Base-by-base conservation (phyloP, 2,113 vertebrate genomes). In the Oriolus oriolus region DNA sequence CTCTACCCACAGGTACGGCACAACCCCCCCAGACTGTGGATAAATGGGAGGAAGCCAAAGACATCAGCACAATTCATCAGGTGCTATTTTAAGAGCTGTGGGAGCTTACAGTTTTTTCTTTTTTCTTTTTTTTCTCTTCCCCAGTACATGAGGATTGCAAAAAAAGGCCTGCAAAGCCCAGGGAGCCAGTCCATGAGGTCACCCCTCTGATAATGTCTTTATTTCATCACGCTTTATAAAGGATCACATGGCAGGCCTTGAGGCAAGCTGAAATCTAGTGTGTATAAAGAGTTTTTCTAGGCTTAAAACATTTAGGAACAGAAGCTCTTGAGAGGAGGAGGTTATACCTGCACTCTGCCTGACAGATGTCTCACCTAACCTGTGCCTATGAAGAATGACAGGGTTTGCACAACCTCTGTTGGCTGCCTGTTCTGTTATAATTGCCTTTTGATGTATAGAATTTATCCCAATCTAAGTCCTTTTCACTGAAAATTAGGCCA, bases 401-500 rank as follows among this genome's bases (percentile, higher is more conserved):
- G 26, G 27, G 44, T 83, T 95, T 91, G 73, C 73, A 66, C 54
- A 91, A 89, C 81, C 56, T 63, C 68, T 33, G 28, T 37, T 59
- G 66, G 60, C 54, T 2, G 2, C 52, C 87, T 78, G 19, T 20
- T 89, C 64, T 35, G 9, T 65, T 81, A 14, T 84, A 81, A 82
- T 87, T 94, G 63, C 69, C 69, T 94, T 95, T 89, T 96, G 64
- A 94, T 74, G 41, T 80, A 45, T 33, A 42, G 50, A 69, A 54
- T 77, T 88, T 92, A 87, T 81, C 74, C 60, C 69, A 63, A n/a
- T 68, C 69, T 81, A 64, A 68, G 53, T 59, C 39, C 56, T 81
- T 87, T 93, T 71, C 84, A 84, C 69, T 77, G 74, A 78, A 94
- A 93, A 93, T 93, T 81, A 96, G 92, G 60, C 60, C 87, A 89